Evolutionary conservation across 2,113 vertebrate species (phyloP).

Genomic region (Leuciscus idus): DNA sequence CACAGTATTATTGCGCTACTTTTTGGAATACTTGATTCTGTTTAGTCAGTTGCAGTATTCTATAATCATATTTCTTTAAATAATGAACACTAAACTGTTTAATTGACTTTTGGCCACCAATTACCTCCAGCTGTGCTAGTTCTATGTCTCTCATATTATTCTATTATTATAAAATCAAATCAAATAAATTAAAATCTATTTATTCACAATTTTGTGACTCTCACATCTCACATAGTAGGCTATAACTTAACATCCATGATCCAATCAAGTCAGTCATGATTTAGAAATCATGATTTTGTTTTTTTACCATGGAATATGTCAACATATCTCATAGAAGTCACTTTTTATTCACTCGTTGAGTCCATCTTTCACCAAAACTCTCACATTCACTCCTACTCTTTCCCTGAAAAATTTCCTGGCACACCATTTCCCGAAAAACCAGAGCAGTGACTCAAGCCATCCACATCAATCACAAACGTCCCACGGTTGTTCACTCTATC

Average conservation of each 20-base stretch:
- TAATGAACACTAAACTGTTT: background rate
- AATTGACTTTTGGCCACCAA: background rate
- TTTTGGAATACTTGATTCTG: background rate
- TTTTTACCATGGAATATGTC: background rate
- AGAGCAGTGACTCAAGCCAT: slow-evolving; percentile 34
- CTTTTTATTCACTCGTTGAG: slow-evolving; percentile 20
- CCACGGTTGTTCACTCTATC: slow-evolving; percentile 22
- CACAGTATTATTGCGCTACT: background rate
- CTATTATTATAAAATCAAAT: background rate
- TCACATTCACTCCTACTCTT: slow-evolving; percentile 19
- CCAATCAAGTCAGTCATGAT: background rate
- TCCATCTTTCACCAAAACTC: slow-evolving; percentile 28
- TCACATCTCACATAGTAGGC: background rate
- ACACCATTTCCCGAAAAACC: slow-evolving; percentile 16
- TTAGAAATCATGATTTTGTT: background rate
- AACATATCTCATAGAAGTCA: background rate
- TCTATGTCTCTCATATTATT: background rate
- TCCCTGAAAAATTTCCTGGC: slow-evolving; percentile 3
- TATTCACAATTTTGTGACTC: background rate
- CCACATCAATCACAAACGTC: background rate
- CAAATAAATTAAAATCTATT: background rate
- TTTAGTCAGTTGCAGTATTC: background rate
- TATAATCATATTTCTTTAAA: background rate
- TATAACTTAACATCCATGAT: background rate
- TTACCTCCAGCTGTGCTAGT: background rate